A percentile compares a stretch with the other conserved stretches of the same genome.
These are phyloP conservation scores for Ictidomys tridecemlineatus DNA, from an alignment of 2,113 vertebrate species.

Conservation along the genomic window DNA sequence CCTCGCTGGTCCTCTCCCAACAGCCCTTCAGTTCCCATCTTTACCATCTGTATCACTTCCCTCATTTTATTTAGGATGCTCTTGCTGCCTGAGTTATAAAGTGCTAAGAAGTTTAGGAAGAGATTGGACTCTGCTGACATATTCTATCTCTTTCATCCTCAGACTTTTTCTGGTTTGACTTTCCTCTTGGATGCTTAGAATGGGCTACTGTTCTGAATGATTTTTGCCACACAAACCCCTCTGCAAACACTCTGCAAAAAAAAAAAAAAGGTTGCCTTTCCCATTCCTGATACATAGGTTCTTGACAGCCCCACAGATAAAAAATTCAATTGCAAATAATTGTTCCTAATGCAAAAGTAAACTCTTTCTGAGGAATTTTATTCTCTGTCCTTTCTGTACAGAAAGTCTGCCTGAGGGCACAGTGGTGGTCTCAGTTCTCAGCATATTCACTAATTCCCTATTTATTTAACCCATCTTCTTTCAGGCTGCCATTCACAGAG, in stretches of 20 bases:
- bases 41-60: neutral
- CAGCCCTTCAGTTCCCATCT: neutral
- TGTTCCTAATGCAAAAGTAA: neutral
- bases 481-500: neutral
- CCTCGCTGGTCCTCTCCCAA: neutral
- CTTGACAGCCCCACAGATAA: neutral
- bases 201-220: neutral
- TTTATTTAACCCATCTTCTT: rapidly evolving
- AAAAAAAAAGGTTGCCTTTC: neutral
- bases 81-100: neutral
- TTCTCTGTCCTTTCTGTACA: neutral
- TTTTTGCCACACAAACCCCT: neutral
- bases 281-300: neutral
- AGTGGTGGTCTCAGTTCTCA: neutral
- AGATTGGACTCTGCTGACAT: neutral
- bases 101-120: neutral
- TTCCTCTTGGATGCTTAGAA: neutral
- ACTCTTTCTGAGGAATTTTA: neutral
- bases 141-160: neutral
- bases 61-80: neutral
- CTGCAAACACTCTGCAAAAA: too few relatives aligned
- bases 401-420: neutral
- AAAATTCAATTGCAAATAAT: neutral
- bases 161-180: neutral
- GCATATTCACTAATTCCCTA: neutral